These are phyloP conservation scores for Hiodon tergisus DNA, from an alignment of 2,113 vertebrate genomes.

Conservation along the genomic window DNA sequence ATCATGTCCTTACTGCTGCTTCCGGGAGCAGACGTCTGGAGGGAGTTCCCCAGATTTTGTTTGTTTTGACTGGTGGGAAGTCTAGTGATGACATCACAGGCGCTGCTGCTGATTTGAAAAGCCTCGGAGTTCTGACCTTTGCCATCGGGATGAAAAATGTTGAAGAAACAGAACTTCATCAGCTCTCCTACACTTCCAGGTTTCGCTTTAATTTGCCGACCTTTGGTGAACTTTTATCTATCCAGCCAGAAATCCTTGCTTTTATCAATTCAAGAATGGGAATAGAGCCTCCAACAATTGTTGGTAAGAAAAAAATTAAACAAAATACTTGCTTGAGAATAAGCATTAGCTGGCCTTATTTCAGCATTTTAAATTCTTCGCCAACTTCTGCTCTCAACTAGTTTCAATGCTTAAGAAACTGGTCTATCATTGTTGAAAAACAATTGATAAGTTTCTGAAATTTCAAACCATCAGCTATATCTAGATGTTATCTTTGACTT, in stretches of 20 bases:
- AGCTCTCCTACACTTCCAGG: constrained; percentile 70
- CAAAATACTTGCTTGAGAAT: neutral
- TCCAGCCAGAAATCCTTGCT: constrained; percentile 61
- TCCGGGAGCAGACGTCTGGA: constrained; percentile 74
- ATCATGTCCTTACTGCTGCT: constrained; percentile 62
- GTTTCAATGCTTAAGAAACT: constrained; percentile 47
- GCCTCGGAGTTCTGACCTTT: constrained; percentile 69
- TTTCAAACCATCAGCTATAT: constrained; percentile 34
- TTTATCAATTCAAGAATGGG: constrained; percentile 52
- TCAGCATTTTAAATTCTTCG: constrained; percentile 3
- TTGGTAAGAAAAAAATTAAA: constrained; percentile 51
- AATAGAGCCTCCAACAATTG: constrained; percentile 43
- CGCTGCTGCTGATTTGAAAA: constrained; percentile 68
- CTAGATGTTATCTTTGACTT: constrained; percentile 11
- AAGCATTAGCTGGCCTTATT: neutral
- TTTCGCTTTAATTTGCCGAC: constrained; percentile 70
- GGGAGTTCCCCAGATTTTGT: constrained; percentile 79
- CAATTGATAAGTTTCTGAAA: constrained; percentile 43
- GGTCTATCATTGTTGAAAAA: constrained; percentile 35
- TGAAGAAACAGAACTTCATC: constrained; percentile 67
- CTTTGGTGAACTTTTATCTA: constrained; percentile 68
- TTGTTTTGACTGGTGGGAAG: constrained; percentile 76
- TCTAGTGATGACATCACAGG: constrained; percentile 73
- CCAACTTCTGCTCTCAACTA: constrained; percentile 17
- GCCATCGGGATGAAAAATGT: constrained; percentile 80